Conservation (phyloP, 1,140 invertebrate genomes). For the Drosophila nasuta region DNA sequence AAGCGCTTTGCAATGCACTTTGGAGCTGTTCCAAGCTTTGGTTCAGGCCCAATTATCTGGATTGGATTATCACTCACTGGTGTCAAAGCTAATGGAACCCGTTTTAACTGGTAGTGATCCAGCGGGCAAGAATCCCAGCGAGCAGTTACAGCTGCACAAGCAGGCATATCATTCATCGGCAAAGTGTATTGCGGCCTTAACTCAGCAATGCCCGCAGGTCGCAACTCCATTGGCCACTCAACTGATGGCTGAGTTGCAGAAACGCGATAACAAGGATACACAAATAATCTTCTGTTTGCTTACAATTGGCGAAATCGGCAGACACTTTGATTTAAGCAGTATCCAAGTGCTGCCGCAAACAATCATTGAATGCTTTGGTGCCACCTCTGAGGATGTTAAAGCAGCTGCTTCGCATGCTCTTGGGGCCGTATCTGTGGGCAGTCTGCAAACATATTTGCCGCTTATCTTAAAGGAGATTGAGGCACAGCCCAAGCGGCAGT, state of each 20-base stretch:
- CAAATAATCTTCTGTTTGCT: conserved; percentile 96
- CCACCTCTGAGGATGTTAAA: conserved; percentile 94
- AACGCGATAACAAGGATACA: conserved; percentile 89
- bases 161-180: conserved; percentile 96
- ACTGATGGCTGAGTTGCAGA: conserved; percentile 94
- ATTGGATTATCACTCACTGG: conserved; percentile 92
- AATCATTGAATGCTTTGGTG: conserved; percentile 91
- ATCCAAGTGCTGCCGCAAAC: conserved; percentile 90
- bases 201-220: conserved; percentile 90
- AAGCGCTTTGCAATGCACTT: conserved; percentile 93
- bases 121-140: conserved; percentile 28
- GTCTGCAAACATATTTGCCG: conserved; percentile 96
- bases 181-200: conserved; percentile 97
- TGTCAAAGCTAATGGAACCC: conserved; percentile 90
- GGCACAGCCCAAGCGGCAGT: conserved; percentile 96
- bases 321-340: conserved; percentile 94
- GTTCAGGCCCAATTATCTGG: conserved; percentile 92
- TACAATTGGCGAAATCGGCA: conserved; percentile 98
- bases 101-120: conserved; percentile 74
- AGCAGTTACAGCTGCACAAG: conserved; percentile 86
- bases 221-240: conserved; percentile 93
- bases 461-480: conserved; percentile 98
- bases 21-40: conserved; percentile 96
- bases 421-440: conserved; percentile 97
- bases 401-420: conserved; percentile 98